These are phyloP conservation scores for Crypturellus tataupa DNA, from an alignment of 2,797 vertebrate species.

Conservation along the genomic window DNA sequence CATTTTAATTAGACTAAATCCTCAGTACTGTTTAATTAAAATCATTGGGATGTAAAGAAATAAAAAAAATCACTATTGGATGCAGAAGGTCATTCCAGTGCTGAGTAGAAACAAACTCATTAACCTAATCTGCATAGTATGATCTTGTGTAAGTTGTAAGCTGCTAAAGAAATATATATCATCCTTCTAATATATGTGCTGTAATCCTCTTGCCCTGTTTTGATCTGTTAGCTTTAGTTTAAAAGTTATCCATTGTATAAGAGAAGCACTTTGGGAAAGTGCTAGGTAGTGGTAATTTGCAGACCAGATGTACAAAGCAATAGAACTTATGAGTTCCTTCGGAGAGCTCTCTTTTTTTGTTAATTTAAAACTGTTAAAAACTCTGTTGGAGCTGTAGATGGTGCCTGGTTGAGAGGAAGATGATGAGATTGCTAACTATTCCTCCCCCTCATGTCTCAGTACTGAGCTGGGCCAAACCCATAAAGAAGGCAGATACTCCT, in stretches of 20 bases:
- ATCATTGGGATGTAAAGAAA: not conserved
- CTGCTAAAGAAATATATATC: not conserved
- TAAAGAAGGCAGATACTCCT: not conserved
- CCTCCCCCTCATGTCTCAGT: not conserved
- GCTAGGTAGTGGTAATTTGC: not conserved
- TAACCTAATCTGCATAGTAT: not conserved
- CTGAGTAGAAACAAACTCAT: not conserved
- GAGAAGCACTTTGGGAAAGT: not conserved
- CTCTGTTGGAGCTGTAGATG: not conserved
- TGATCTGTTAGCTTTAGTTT: not conserved
- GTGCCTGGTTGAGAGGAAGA: not conserved
- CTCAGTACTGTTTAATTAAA: constrained; percentile 10
- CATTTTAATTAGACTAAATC: not conserved
- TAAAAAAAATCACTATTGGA: not conserved
- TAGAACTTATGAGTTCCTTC: not conserved
- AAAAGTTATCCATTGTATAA: not conserved
- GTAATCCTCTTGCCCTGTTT: not conserved
- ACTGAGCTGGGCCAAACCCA: not conserved
- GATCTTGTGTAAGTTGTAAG: not conserved
- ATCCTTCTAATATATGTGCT: not conserved
- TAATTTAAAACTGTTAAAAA: not conserved
- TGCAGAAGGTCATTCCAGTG: not conserved
- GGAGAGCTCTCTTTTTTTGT: not conserved
- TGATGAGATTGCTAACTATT: not conserved
- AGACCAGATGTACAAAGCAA: not conserved